These are phyloP conservation scores for Desoria tigrina DNA, from an alignment of 2,888 invertebrate species.

Conservation along the genomic window DNA sequence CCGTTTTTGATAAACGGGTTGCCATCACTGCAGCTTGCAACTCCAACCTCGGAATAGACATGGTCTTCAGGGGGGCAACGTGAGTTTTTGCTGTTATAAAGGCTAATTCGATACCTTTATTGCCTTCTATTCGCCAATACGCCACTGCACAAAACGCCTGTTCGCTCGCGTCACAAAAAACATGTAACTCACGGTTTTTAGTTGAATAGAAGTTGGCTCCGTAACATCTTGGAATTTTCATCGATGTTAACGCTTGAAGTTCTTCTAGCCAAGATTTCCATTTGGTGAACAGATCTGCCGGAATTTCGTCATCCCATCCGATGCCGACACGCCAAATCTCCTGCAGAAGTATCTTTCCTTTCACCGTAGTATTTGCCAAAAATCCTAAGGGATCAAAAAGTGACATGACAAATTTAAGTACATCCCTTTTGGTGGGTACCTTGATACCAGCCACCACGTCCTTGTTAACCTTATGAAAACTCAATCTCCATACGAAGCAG, in stretches of 20 bases:
- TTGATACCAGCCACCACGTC: slow-evolving; percentile 13
- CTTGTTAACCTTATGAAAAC: slow-evolving; percentile 2
- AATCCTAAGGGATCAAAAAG: slow-evolving; percentile 55
- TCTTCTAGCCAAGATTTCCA: slow-evolving; percentile 36
- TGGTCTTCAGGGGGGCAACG: slow-evolving; percentile 39
- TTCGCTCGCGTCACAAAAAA: slow-evolving; percentile 43
- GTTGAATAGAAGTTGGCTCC: background rate
- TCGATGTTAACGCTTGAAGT: background rate
- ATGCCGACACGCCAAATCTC: slow-evolving; percentile 50
- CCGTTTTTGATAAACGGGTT: slow-evolving; percentile 14
- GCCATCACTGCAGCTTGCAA: slow-evolving; percentile 47
- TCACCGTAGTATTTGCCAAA: slow-evolving; percentile 47
- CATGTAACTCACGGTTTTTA: slow-evolving; percentile 31
- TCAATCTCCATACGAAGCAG: slow-evolving; percentile 18
- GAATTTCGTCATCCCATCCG: slow-evolving; percentile 53
- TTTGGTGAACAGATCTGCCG: background rate
- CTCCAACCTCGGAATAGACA: slow-evolving; percentile 47
- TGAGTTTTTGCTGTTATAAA: slow-evolving; percentile 41
- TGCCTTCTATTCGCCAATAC: slow-evolving; percentile 29
- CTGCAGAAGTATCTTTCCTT: slow-evolving; percentile 54
- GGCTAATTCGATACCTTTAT: slow-evolving; percentile 1
- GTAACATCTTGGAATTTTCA: slow-evolving; percentile 30
- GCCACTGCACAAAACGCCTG: slow-evolving; percentile 33
- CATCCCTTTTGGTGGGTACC: slow-evolving; percentile 53
- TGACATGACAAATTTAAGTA: no score